These are phyloP conservation scores for Nineta flava DNA, from an alignment of 2,888 invertebrate genomes.

Conservation along the genomic window DNA sequence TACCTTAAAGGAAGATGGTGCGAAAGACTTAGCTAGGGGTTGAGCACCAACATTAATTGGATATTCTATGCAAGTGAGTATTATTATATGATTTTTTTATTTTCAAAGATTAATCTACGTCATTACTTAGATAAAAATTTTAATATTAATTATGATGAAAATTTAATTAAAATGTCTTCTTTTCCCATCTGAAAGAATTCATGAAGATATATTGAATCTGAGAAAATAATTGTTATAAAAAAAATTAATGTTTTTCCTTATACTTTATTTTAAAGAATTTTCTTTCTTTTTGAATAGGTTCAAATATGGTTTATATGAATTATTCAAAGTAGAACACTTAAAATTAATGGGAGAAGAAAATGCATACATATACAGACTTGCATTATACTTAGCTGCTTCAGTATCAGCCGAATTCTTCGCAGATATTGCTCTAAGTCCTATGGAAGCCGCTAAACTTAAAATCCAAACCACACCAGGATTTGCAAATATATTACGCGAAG, in stretches of 20 bases:
- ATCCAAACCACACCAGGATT: slow-evolving; percentile 95
- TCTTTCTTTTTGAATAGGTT: slow-evolving; percentile 34
- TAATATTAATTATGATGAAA: not conserved
- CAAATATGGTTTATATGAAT: slow-evolving; percentile 97
- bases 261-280: not conserved
- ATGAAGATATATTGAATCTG: not conserved
- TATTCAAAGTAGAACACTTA: slow-evolving; percentile 78
- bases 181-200: slow-evolving; percentile 3
- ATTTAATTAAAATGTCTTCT: slow-evolving; percentile 5
- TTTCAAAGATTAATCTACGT: not conserved
- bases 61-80: slow-evolving; percentile 66
- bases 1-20: slow-evolving; percentile 74
- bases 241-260: not conserved
- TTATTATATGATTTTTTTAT: not conserved
- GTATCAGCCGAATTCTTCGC: slow-evolving; percentile 99
- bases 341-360: slow-evolving; percentile 80
- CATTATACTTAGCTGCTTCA: slow-evolving; percentile 78
- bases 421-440: slow-evolving; percentile 89
- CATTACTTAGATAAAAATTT: too few relatives aligned
- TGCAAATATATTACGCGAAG: slow-evolving; percentile 74
- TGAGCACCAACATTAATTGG: slow-evolving; percentile 98
- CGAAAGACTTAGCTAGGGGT: slow-evolving; percentile 72
- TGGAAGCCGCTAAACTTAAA: slow-evolving; percentile 91
- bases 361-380: slow-evolving; percentile 74
- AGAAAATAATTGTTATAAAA: not conserved